phyloP scores from a whole-genome alignment of 1,140 invertebrate genomes.

The Penaeus indicus region DNA sequence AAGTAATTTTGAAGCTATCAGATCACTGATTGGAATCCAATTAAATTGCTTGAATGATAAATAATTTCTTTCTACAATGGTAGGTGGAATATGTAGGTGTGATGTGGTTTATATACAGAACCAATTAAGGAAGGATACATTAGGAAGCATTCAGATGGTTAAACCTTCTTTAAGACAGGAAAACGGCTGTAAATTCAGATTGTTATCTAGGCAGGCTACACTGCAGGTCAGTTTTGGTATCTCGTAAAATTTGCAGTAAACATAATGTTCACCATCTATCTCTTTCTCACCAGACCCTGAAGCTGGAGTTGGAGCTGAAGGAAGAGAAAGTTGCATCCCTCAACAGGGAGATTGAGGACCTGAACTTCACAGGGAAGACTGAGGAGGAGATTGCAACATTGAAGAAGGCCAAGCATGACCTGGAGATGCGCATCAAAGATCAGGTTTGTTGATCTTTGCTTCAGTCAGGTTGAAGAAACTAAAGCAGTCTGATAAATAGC shows the following conservation, averaged over 20 bases:
- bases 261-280: not conserved
- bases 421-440: conserved; percentile 88
- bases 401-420: conserved; percentile 86
- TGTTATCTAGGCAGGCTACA: not conserved
- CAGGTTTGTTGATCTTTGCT: conserved; percentile 72
- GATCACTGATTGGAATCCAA: too few relatives aligned
- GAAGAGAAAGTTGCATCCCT: conserved; percentile 84
- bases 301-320: conserved; percentile 88
- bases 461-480: too few relatives aligned
- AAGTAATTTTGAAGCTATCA: too few relatives aligned
- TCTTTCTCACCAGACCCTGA: conserved; percentile 78
- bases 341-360: conserved; percentile 86
- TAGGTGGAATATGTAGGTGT: too few relatives aligned
- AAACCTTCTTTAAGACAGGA: too few relatives aligned
- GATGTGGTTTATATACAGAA: too few relatives aligned
- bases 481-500: too few relatives aligned
- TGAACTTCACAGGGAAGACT: conserved; percentile 83
- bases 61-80: too few relatives aligned
- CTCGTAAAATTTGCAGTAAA: not conserved
- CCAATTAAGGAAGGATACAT: too few relatives aligned
- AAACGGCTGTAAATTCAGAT: too few relatives aligned
- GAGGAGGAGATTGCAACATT: conserved; percentile 88
- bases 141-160: too few relatives aligned
- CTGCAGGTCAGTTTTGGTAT: not conserved
- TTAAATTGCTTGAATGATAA: too few relatives aligned